A percentile compares a stretch with the other conserved stretches of the same genome.
phyloP scores from a whole-genome alignment of 2,113 vertebrate species.

The Regulus satrapa region DNA sequence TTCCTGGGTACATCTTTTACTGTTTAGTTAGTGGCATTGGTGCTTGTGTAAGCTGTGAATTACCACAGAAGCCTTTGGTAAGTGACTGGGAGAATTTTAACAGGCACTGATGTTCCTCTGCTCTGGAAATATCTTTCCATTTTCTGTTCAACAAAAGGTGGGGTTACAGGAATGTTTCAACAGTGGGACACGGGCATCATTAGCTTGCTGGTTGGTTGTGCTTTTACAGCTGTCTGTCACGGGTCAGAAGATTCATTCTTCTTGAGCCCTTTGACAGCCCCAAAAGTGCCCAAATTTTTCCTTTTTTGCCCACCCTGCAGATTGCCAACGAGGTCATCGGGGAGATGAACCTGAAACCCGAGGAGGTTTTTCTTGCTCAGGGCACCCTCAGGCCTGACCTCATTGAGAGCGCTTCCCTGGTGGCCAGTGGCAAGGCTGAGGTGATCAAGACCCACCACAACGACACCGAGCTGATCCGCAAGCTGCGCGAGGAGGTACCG shows the following conservation, averaged over 20 bases:
- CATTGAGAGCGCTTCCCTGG: conserved; percentile 92
- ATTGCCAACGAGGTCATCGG: conserved; percentile 98
- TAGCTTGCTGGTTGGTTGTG: background rate
- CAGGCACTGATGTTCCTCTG: background rate
- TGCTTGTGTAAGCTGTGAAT: background rate
- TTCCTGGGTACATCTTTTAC: background rate
- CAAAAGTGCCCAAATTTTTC: accelerated
- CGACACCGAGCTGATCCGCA: conserved; percentile 96
- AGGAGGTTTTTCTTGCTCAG: conserved; percentile 95
- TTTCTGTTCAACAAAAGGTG: background rate
- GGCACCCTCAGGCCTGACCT: conserved; percentile 95
- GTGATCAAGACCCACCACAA: conserved; percentile 99
- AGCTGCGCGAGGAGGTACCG: conserved; percentile 91
- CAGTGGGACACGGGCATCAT: background rate
- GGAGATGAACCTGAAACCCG: conserved; percentile 96
- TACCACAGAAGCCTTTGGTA: background rate
- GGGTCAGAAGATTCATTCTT: background rate
- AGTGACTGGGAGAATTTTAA: background rate
- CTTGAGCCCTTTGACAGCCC: background rate
- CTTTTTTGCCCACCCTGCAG: conserved; percentile 51
- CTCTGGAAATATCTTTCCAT: background rate
- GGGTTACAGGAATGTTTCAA: background rate
- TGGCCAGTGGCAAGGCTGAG: conserved; percentile 95
- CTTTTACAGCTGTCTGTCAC: background rate
- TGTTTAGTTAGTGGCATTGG: background rate